phyloP scores from a whole-genome alignment of 1,140 invertebrate genomes.

The Aphelenchoides besseyi region DNA sequence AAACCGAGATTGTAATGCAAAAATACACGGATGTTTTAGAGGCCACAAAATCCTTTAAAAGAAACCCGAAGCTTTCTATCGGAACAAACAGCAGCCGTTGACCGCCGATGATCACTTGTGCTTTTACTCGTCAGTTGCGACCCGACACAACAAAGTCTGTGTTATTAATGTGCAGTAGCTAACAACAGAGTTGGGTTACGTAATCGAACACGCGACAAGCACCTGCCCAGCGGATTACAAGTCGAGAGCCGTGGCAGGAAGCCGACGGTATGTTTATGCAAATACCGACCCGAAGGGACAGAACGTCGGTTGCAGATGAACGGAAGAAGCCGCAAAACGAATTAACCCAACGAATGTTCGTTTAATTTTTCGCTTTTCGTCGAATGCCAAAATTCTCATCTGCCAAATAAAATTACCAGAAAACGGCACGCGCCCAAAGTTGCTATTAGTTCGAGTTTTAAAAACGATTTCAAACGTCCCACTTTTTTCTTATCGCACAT shows the following conservation, averaged over 20 bases:
- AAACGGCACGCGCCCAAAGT: not conserved
- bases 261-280: not conserved
- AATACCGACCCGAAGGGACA: not conserved
- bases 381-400: not conserved
- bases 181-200: constrained; percentile 3
- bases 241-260: not conserved
- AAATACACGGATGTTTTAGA: too few relatives aligned
- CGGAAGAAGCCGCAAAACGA: not conserved
- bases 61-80: too few relatives aligned
- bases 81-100: too few relatives aligned
- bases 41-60: too few relatives aligned
- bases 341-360: not conserved
- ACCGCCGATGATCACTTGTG: too few relatives aligned
- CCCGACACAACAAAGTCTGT: not conserved
- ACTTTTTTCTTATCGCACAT: not conserved
- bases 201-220: constrained; percentile 9
- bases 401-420: not conserved
- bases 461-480: not conserved
- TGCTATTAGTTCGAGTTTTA: not conserved
- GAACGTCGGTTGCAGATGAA: not conserved
- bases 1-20: too few relatives aligned
- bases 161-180: not conserved
- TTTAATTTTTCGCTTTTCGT: too few relatives aligned
- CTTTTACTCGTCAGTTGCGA: too few relatives aligned
- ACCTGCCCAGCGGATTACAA: constrained; percentile 11